Percentiles rank a stretch among this genome's conserved stretches.
Conservation (phyloP, 2,797 vertebrate genomes). For the Mus minutoides region DNA sequence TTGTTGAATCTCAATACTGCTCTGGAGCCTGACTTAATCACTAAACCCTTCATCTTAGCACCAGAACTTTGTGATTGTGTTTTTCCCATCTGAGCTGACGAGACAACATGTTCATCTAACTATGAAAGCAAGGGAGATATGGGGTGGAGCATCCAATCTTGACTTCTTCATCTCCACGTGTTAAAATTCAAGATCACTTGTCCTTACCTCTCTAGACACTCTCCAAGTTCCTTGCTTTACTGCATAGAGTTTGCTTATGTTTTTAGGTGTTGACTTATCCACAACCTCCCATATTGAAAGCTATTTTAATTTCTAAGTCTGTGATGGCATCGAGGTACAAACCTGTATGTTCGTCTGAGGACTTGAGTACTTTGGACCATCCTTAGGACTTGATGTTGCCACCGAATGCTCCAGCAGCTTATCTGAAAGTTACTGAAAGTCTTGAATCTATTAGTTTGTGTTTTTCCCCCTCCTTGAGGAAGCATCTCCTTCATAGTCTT, state of each 20-base stretch:
- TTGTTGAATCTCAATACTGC: neutral
- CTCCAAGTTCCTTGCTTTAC: rapidly evolving
- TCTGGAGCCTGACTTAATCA: neutral
- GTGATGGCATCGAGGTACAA: rapidly evolving
- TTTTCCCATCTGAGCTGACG: neutral
- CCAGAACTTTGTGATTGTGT: neutral
- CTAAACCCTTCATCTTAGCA: neutral
- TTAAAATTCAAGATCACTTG: neutral
- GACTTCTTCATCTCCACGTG: neutral
- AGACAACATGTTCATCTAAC: neutral
- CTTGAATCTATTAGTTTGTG: no score
- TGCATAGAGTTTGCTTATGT: neutral
- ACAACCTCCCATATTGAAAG: neutral
- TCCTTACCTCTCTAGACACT: neutral
- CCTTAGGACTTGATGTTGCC: neutral
- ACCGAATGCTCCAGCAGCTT: neutral
- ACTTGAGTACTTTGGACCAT: rapidly evolving
- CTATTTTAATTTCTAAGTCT: no score
- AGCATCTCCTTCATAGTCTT: neutral
- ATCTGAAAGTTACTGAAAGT: neutral
- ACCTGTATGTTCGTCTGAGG: rapidly evolving
- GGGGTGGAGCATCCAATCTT: rapidly evolving
- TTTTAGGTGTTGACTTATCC: neutral
- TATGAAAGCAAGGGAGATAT: neutral
- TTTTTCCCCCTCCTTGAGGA: neutral